Base-by-base conservation (phyloP, 2,888 invertebrate species). In the Halictus quadricinctus region DNA sequence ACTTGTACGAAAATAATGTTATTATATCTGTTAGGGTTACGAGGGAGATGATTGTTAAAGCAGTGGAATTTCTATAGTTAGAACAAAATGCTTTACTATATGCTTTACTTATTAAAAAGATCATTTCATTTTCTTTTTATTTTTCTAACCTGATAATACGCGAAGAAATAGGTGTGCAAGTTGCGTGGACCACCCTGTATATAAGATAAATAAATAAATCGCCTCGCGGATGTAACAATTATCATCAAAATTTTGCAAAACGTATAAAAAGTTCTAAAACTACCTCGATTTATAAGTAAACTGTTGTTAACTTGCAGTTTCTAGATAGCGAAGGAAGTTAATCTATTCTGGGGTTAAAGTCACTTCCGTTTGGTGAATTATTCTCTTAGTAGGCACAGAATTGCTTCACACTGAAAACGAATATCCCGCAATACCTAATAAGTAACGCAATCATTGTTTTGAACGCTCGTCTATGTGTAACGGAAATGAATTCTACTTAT, bases 281-380 rank as follows among this genome's bases (percentile, higher is more conserved):
- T 18, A 69, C 46, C 48, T 60, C 5, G 25, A 13, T 60, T 25
- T 13, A 25, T 12, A 60, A 64, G 29, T 29, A 21, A 8, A 54
- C 54, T n/a, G 21, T 8, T 2, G 21, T 21, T 8, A 12, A 46
- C 46, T 46, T 12, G 46, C 18, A 54, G 54, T 54, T 21, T 54
- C 6, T 21, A 21, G 21, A 54, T 54, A 21, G 21, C 21, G 21
- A 21, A 54, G 80, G 70, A 78, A 83, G 25, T 69, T n/a, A 66
- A 18, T 54, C 58, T n/a, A 73, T 66, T 41, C 48, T 43, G 48
- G 8, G 50, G 73, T 81, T 81, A 81, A 86, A 79, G 81, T 43
- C 72, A 70, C 86, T 84, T 86, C 86, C 84, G 86, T 50, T 77
- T 29, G 3, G 41, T 48, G n/a, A 73, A 72, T 74, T 73, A 79